Evolutionary conservation across 2,797 vertebrate genomes (phyloP).

Genomic region (Rhabdophis nuchalis): DNA sequence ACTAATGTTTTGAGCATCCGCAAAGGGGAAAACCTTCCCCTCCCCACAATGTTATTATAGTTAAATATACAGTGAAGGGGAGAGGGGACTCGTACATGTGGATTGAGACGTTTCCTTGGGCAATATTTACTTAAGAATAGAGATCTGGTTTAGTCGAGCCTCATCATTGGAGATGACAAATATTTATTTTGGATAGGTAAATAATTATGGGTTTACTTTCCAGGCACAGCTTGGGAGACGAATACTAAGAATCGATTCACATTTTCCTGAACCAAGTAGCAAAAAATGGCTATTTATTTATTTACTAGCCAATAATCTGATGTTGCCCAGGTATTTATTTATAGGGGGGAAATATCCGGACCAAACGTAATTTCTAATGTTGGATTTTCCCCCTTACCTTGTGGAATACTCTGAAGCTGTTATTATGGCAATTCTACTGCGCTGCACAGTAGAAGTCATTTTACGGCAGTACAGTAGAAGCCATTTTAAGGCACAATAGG

Average conservation of each 20-base stretch:
- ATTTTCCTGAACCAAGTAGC: not conserved
- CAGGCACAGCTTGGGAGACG: not conserved
- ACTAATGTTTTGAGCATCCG: not conserved
- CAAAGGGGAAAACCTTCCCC: not conserved
- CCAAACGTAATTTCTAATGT: no score
- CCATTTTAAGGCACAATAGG: no score
- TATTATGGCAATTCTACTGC: no score
- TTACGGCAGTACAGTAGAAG: no score
- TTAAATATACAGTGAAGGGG: not conserved
- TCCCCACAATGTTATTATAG: not conserved
- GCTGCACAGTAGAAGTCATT: no score
- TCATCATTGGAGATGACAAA: not conserved
- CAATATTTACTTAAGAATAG: not conserved
- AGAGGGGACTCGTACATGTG: no score
- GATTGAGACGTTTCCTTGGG: not conserved
- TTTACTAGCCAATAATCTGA: no score
- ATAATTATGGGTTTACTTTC: not conserved
- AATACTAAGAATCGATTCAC: not conserved
- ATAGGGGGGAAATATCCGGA: no score
- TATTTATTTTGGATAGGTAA: not conserved
- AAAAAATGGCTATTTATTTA: not conserved
- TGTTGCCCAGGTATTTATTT: no score
- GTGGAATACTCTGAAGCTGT: no score
- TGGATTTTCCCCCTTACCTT: no score
- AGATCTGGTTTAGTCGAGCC: not conserved